phyloP scores from a whole-genome alignment of 2,797 vertebrate genomes.

The Acanthurus leucopareius region DNA sequence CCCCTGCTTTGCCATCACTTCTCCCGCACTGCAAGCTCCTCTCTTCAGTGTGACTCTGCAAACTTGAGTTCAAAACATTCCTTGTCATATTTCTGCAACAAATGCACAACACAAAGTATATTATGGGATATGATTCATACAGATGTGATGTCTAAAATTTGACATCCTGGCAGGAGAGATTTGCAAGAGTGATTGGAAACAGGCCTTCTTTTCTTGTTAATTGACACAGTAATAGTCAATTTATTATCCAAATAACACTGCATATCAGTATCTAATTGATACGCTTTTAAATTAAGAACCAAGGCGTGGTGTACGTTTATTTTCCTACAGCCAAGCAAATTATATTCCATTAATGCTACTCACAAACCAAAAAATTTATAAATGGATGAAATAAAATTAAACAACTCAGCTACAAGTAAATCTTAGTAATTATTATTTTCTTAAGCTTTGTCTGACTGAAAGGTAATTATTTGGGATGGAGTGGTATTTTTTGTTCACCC shows the following conservation, averaged over 20 bases:
- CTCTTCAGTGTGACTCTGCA: constrained; percentile 26
- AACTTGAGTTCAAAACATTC: constrained; percentile 20
- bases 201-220: not conserved
- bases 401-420: not conserved
- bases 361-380: not conserved
- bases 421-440: not conserved
- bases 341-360: too few relatives aligned
- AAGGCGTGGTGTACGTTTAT: not conserved
- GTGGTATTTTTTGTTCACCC: not conserved
- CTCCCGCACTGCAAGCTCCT: not conserved
- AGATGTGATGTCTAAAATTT: not conserved
- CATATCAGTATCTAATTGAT: not conserved
- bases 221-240: not conserved
- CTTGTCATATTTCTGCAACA: constrained; percentile 14
- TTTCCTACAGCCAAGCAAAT: not conserved
- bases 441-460: not conserved
- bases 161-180: not conserved
- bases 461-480: not conserved
- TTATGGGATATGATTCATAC: not conserved
- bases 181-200: not conserved
- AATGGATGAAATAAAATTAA: not conserved
- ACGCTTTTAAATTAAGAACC: not conserved
- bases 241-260: not conserved
- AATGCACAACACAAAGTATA: not conserved
- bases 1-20: constrained; percentile 11